A percentile compares a stretch with the other conserved stretches of the same genome.
Conservation (phyloP, 2,888 invertebrate genomes). For the Tenthredo notha region DNA sequence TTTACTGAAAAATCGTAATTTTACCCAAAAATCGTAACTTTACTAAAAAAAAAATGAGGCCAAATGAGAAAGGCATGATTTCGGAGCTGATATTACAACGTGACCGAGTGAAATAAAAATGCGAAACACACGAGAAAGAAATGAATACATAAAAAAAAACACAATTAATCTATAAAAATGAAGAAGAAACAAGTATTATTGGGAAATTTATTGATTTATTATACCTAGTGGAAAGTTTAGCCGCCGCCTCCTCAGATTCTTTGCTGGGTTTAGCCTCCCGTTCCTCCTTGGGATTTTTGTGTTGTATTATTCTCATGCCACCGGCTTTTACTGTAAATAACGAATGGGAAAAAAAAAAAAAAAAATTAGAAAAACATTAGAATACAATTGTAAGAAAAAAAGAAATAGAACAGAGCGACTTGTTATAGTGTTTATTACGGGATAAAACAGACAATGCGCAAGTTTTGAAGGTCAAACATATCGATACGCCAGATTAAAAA, state of each 20-base stretch:
- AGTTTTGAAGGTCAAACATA: background rate
- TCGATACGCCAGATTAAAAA: background rate
- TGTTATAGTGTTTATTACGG: background rate
- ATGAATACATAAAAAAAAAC: background rate
- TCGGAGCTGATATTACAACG: background rate
- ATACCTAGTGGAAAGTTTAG: conserved; percentile 84
- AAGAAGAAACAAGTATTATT: background rate
- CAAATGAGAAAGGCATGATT: background rate
- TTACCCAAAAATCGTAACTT: background rate
- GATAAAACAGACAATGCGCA: background rate
- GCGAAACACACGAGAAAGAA: background rate
- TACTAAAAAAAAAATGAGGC: background rate
- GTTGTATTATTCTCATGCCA: conserved; percentile 95
- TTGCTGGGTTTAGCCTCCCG: conserved; percentile 81
- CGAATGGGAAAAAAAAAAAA: conserved; percentile 23
- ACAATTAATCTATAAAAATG: background rate
- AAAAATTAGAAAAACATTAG: background rate
- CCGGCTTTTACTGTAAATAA: conserved; percentile 90
- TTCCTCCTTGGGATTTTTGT: conserved; percentile 86
- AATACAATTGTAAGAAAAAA: conserved; percentile 19
- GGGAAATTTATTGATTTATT: conserved; percentile 50
- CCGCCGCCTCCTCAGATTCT: conserved; percentile 70
- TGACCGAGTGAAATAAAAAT: background rate
- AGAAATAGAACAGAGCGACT: background rate
- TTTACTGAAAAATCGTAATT: background rate